Base-by-base conservation (phyloP, 2,113 vertebrate genomes). In the Ochotona princeps region DNA sequence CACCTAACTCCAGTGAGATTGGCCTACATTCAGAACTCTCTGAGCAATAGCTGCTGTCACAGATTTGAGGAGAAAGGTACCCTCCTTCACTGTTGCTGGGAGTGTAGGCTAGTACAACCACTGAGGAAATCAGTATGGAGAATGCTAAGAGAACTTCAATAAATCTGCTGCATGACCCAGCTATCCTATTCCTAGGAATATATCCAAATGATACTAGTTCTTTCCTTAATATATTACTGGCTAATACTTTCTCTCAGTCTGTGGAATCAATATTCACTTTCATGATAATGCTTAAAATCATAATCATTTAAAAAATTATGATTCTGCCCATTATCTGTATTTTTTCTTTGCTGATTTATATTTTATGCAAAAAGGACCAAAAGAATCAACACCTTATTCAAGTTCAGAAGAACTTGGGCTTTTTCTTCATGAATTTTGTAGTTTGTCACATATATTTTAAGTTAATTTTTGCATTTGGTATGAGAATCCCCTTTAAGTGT, bases 401-500 rank as follows among this genome's bases (percentile, higher is more conserved):
- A 82, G 12, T 28, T 57, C 17, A 75, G 17, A 72, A 89, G 54
- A 3, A 32, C 78, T 73, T 76, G 5, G 26, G 70, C 61, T 4
- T 30, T 87, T 87, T 87, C 65, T 75, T n/a, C 38, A 85, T 49
- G 49, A 20, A 13, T 63, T 82, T 91, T 87, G 63, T 44, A 88
- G 11, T 83, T 87, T 83, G 32, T 20, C 8, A 78, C n/a, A 67
- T 51, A 23, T 7, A 69, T 47, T 79, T 88, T 35, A 20, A 87
- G 8, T 63, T 70, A 60, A 28, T 26, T 76, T 75, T 84, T 88
- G 26, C 20, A 25, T 60, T 30, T 47, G 17, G 1, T 54, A 23
- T 65, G 32, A 91, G 12, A 0, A 4, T 72, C 2, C 7, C 30
- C 18, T 2, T 73, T 70, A 9, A 44, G 73, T 67, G 9, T 72